Percentiles rank a stretch among this genome's conserved stretches.
These are phyloP conservation scores for Bothrops jararaca DNA, from an alignment of 2,113 vertebrate species.

Conservation along the genomic window DNA sequence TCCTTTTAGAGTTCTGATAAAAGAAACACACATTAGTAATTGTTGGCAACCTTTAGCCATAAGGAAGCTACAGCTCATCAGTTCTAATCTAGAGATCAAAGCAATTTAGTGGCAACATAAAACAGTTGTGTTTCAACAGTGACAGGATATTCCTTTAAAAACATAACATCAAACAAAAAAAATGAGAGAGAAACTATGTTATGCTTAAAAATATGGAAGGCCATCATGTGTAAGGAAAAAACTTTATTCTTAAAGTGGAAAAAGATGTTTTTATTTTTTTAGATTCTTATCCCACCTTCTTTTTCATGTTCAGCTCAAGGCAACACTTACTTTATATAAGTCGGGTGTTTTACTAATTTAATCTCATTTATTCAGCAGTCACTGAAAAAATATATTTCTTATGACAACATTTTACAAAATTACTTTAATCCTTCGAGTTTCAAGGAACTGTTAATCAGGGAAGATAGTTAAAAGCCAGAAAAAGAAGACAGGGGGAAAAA, in stretches of 20 bases:
- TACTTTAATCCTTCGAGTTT: background rate
- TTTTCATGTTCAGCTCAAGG: background rate
- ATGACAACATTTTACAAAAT: background rate
- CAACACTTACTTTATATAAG: conserved; percentile 27
- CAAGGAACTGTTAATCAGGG: background rate
- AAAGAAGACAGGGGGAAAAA: background rate
- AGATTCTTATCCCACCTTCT: background rate
- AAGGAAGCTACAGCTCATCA: conserved; percentile 58
- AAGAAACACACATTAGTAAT: background rate
- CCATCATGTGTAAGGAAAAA: conserved; percentile 25
- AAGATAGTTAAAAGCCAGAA: background rate
- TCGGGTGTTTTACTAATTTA: background rate
- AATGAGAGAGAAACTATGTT: conserved; percentile 52
- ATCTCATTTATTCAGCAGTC: background rate
- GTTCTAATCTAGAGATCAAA: conserved; percentile 65
- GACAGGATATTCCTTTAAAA: conserved; percentile 63
- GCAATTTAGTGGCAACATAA: conserved; percentile 58
- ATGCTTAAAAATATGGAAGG: conserved; percentile 38
- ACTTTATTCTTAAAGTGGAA: background rate
- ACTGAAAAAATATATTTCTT: background rate
- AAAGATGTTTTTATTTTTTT: conserved; percentile 16
- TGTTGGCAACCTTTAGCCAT: conserved; percentile 56
- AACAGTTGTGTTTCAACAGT: conserved; percentile 54
- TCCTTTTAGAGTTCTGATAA: background rate
- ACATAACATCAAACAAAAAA: conserved; percentile 30